phyloP scores from a whole-genome alignment of 2,888 invertebrate genomes.

The Criorhina ranunculi region DNA sequence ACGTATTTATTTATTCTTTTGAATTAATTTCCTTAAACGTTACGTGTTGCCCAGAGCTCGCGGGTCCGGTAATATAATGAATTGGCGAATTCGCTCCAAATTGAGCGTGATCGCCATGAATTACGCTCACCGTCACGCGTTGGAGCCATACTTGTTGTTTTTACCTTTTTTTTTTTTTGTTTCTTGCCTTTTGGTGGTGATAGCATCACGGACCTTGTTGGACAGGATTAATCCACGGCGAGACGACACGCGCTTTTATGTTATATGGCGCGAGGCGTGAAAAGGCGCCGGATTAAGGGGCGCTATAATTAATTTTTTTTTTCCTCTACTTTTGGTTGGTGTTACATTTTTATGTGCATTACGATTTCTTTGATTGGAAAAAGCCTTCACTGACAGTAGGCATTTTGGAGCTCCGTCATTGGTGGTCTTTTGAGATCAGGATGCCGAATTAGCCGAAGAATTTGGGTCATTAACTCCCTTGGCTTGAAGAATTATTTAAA shows the following conservation, averaged over 20 bases:
- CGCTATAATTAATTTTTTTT: conserved; percentile 14
- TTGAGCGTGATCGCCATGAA: conserved; percentile 56
- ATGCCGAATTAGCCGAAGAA: too few relatives aligned
- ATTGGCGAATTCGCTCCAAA: conserved; percentile 53
- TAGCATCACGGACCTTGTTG: conserved; percentile 13
- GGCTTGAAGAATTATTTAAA: too few relatives aligned
- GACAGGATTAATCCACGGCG: conserved; percentile 33
- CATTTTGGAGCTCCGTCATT: too few relatives aligned
- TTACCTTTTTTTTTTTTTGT: background rate
- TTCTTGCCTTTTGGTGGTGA: background rate
- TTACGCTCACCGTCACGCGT: conserved; percentile 33
- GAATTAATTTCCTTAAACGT: conserved; percentile 68
- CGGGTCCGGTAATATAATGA: conserved; percentile 47
- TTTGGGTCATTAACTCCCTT: too few relatives aligned
- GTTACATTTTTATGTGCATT: background rate
- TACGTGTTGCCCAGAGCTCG: conserved; percentile 34
- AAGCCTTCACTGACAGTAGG: too few relatives aligned
- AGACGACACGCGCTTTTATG: background rate
- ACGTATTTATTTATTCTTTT: conserved; percentile 48
- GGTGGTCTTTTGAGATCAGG: too few relatives aligned
- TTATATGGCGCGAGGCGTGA: conserved; percentile 3
- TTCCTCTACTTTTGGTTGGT: conserved; percentile 2
- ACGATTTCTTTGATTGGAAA: background rate
- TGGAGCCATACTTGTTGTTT: conserved; percentile 9
- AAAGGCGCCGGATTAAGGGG: conserved; percentile 16